Base-by-base conservation (phyloP, 64 coral and sea anemone species). In the Astreopora myriophthalma region DNA sequence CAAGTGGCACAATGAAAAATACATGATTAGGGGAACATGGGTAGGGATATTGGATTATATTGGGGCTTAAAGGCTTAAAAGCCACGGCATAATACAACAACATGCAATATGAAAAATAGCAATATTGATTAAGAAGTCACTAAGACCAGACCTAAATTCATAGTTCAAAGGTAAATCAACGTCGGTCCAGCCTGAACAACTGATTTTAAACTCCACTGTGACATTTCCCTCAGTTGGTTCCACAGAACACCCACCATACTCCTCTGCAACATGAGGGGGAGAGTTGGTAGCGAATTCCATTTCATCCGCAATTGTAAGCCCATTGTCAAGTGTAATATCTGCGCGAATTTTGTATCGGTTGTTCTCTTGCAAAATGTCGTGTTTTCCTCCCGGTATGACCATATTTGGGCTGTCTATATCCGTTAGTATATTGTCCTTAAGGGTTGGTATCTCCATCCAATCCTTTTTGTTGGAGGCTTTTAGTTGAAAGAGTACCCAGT, bases 251-350 rank as follows among this genome's bases (percentile, higher is more conserved):
- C 78, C 78, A 11, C 90, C 94, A 24, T 51, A 24, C 24, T 20
- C 34, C 5, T 3, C 33, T 3, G 2, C 19, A 22, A 69, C 20
- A 64, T 49, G 67, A 3, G 95, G 95, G 14, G 91, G 78, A 9
- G 92, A 92, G 27, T 96, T 96, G 8, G 95, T 96, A 30, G 86
- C 32, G 24, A 96, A 94, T 8, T 48, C 31, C 2, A 65, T 85
- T 25, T 57, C 48, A 7, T 69, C 86, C 23, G 26, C 8, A 7
- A 34, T 34, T 11, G 8, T 17, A 46, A 58, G 51, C 5, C 71
- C 71, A 64, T 23, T 82, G n/a, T 58, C 3, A 63, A 86, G 63
- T 6, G 32, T 71, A 2, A 48, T 32, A 37, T 20, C n/a, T 22
- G 28, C 39, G 6, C 36, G 69, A 31, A 74, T 48, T 32, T 31